A percentile compares a stretch with the other conserved stretches of the same genome.
phyloP scores from a whole-genome alignment of 2,113 vertebrate species.

The Pedetes capensis region DNA sequence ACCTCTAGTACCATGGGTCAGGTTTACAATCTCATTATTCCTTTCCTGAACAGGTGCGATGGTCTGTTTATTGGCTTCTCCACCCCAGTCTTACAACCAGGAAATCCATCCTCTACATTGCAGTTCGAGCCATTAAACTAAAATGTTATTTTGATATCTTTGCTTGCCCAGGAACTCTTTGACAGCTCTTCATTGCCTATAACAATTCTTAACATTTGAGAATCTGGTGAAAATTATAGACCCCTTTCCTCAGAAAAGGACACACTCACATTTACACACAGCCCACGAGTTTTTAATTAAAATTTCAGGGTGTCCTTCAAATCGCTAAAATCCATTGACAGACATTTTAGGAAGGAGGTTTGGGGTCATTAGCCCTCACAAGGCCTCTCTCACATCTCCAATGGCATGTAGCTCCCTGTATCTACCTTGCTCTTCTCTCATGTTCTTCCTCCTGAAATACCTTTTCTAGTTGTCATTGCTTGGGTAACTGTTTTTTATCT shows the following conservation, averaged over 20 bases:
- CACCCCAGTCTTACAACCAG: background rate
- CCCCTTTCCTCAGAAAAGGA: background rate
- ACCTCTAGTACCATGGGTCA: background rate
- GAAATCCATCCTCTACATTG: background rate
- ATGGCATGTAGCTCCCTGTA: background rate
- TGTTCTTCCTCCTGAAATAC: background rate
- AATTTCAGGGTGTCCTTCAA: background rate
- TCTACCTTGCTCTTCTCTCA: background rate
- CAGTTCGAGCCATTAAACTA: background rate
- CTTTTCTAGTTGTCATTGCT: background rate
- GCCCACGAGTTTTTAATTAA: background rate
- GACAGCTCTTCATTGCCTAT: background rate
- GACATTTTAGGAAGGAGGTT: background rate
- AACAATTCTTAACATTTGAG: background rate
- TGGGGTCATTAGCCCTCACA: background rate
- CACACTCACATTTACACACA: background rate
- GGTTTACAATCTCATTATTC: background rate
- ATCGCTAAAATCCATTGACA: background rate
- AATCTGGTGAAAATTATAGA: background rate
- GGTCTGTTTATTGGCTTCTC: background rate
- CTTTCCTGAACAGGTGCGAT: background rate
- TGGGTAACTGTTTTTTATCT: background rate
- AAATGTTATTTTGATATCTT: background rate
- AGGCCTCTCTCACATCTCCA: background rate
- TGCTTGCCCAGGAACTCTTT: background rate